Percentiles rank a stretch among this genome's conserved stretches.
Evolutionary conservation across 2,797 vertebrate species (phyloP).

Genomic region (Delichon dasypus): DNA sequence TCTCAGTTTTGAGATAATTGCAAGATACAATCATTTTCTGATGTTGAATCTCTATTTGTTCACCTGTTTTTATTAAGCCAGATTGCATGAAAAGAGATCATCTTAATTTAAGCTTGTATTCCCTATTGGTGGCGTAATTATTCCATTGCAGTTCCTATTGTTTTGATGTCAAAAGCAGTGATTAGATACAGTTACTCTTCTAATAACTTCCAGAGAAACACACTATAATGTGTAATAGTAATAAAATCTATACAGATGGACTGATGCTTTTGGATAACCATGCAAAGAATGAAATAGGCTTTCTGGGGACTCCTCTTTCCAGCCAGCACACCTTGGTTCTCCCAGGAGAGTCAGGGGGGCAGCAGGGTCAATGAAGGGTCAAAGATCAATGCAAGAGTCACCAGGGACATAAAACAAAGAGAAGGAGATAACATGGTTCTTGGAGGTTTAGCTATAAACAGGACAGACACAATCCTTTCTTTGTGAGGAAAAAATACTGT

Average conservation of each 20-base stretch:
- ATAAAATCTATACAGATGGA: constrained; percentile 23
- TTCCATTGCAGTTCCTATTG: background rate
- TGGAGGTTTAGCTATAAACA: background rate
- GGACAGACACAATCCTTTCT: background rate
- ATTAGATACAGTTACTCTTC: background rate
- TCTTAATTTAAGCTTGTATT: background rate
- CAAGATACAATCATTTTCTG: background rate
- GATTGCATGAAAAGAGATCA: background rate
- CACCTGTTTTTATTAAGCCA: background rate
- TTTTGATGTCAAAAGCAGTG: constrained; percentile 32
- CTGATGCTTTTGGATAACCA: background rate
- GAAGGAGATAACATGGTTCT: background rate
- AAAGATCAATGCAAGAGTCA: background rate
- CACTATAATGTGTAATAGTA: background rate
- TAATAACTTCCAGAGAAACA: constrained; percentile 24
- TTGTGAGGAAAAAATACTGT: rapidly evolving
- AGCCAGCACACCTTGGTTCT: background rate
- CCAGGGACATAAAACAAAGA: background rate
- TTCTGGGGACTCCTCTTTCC: background rate
- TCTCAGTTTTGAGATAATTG: background rate
- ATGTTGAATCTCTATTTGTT: background rate
- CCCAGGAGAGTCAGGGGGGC: background rate
- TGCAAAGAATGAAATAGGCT: background rate
- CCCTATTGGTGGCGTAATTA: background rate
- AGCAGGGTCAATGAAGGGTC: background rate